phyloP scores from a whole-genome alignment of 2,888 invertebrate genomes.

The Microdon myrmicae region DNA sequence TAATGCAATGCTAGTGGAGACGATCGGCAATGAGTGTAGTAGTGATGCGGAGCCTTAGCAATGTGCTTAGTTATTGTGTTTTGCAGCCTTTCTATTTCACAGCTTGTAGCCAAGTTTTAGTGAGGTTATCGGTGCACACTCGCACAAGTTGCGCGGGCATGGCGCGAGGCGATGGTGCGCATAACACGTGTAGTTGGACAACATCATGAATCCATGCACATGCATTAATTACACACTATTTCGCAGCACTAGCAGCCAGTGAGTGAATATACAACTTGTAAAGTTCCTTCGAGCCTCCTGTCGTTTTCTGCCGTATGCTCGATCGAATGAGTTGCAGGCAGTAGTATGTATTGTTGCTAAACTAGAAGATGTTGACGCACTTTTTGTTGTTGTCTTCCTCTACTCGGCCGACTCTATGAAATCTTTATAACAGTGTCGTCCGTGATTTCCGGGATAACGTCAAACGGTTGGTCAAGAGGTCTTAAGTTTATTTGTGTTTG shows the following conservation, averaged over 20 bases:
- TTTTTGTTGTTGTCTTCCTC: constrained; percentile 1
- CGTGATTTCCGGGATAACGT: constrained; percentile 45
- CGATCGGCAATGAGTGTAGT: not conserved
- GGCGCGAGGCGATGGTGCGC: constrained; percentile 12
- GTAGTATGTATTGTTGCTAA: constrained; percentile 9
- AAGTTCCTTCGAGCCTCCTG: constrained; percentile 39
- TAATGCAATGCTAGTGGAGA: constrained; percentile 18
- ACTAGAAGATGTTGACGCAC: constrained; percentile 9
- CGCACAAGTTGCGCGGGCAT: constrained; percentile 4
- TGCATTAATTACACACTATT: constrained; percentile 47
- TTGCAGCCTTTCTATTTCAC: constrained; percentile 40
- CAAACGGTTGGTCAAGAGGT: constrained; percentile 29
- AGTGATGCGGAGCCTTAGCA: constrained; percentile 19
- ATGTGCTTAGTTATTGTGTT: constrained; percentile 34
- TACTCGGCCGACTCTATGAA: constrained; percentile 18
- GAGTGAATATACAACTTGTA: constrained; percentile 44
- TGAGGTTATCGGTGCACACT: constrained; percentile 27
- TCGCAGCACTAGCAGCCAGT: constrained; percentile 22
- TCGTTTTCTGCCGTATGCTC: not conserved
- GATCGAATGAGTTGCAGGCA: not conserved
- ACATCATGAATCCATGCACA: constrained; percentile 31
- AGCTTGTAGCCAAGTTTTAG: constrained; percentile 31
- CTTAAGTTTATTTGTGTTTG: constrained; percentile 24
- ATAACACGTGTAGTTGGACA: constrained; percentile 46
- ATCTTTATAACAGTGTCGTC: constrained; percentile 45